Conservation (phyloP, 2,888 invertebrate species). For the Drosophila sordidula region DNA sequence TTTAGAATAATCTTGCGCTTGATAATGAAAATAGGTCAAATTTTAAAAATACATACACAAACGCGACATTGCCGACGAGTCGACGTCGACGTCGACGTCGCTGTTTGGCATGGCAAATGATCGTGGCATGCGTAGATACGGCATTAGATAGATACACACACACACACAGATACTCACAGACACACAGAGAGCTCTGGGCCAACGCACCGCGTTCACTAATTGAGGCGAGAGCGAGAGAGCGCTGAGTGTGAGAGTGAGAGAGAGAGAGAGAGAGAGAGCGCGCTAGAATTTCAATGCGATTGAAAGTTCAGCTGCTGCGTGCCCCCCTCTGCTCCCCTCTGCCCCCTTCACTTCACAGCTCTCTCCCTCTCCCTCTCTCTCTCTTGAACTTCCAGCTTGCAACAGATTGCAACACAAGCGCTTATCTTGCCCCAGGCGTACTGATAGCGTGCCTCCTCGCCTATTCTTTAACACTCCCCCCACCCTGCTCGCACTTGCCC, state of each 20-base stretch:
- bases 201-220: conserved; percentile 62
- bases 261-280: conserved; percentile 1
- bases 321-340: background rate
- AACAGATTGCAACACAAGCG: conserved; percentile 51
- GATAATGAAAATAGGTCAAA: conserved; percentile 85
- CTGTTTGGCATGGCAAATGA: conserved; percentile 31
- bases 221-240: conserved; percentile 26
- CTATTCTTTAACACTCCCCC: background rate
- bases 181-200: conserved; percentile 41
- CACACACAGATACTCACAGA: conserved; percentile 1
- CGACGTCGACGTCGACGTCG: conserved; percentile 16
- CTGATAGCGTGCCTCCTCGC: conserved; percentile 36
- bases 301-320: conserved; percentile 56
- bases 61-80: conserved; percentile 71
- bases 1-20: conserved; percentile 85
- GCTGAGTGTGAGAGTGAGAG: background rate
- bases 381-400: conserved; percentile 45
- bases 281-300: conserved; percentile 47
- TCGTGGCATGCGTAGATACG: conserved; percentile 62
- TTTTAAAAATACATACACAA: conserved; percentile 82
- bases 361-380: background rate
- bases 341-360: background rate
- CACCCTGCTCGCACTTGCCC: background rate
- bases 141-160: conserved; percentile 58
- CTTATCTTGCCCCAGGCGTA: conserved; percentile 39